phyloP scores from a whole-genome alignment of 2,797 vertebrate species.

The Rhinichthys osculus region DNA sequence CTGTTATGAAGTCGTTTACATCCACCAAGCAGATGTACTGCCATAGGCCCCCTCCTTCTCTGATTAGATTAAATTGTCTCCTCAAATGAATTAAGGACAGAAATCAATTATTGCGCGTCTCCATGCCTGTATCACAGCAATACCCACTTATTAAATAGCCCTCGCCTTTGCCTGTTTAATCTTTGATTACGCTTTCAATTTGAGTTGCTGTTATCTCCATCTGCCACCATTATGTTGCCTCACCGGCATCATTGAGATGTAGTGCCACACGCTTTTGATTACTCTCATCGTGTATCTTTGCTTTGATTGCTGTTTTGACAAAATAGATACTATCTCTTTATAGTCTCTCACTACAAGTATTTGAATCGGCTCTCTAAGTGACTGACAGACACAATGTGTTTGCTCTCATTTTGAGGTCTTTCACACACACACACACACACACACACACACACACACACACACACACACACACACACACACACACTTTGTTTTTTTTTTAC shows the following conservation, averaged over 20 bases:
- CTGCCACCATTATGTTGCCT: conserved; percentile 58
- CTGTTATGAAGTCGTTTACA: conserved; percentile 46
- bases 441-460: too few relatives aligned
- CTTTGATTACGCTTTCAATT: conserved; percentile 67
- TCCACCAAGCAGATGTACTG: conserved; percentile 46
- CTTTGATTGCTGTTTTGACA: conserved; percentile 61
- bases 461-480: too few relatives aligned
- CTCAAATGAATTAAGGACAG: conserved; percentile 66
- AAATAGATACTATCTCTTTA: conserved; percentile 47
- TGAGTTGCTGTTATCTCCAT: conserved; percentile 61
- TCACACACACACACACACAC: too few relatives aligned
- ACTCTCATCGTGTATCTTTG: conserved; percentile 45
- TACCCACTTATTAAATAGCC: conserved; percentile 61
- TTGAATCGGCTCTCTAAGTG: conserved; percentile 2
- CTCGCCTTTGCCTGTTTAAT: conserved; percentile 62
- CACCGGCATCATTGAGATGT: conserved; percentile 54
- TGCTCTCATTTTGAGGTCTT: neutral
- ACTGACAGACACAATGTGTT: conserved; percentile 25
- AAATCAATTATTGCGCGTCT: conserved; percentile 67
- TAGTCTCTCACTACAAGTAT: conserved; percentile 32
- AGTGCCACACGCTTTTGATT: conserved; percentile 48
- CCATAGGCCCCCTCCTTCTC: conserved; percentile 47
- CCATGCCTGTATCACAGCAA: conserved; percentile 62
- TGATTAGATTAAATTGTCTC: conserved; percentile 70
- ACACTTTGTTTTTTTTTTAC: too few relatives aligned